Base-by-base conservation (phyloP, 2,888 invertebrate genomes). In the Eupithecia subumbrata region DNA sequence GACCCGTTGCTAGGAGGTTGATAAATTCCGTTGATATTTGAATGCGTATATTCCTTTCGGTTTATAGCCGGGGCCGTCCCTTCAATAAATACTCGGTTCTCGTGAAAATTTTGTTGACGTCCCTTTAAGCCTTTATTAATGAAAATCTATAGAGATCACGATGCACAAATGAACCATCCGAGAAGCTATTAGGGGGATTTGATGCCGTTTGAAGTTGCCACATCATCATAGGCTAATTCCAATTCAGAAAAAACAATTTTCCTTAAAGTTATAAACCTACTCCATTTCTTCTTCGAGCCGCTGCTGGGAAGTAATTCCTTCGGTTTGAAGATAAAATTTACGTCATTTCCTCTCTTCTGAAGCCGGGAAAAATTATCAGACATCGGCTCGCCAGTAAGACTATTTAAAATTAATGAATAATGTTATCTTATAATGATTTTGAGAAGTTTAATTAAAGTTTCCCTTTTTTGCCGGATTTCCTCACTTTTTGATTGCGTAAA, bases 381-480 rank as follows among this genome's bases (percentile, higher is more conserved):
- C 90, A 91, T 93, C 91, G 91, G 88, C 89, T 88, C 85, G 88
- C 85, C 89, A 87, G 89, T 88, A 87, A 86, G 88, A 89, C 89
- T 89, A 91, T 94, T 94, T 93, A 91, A 94, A 94, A 94, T 95
- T 95, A 94, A 94, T 94, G 93, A 94, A 93, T 94, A 93, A 93
- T 94, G 92, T 94, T 94, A 94, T 95, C 94, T 91, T 92, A 93
- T 94, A 93, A 94, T 91, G 91, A 92, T 93, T 91, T 88, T 86
- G 87, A 83, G 86, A 92, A 93, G 92, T 93, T 94, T 93, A 94
- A 94, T 94, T 94, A 92, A 94, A 94, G 91, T 94, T 93, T 89
- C 87, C 86, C 88, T 91, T 86, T 84, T 78, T 77, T 76, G 71
- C 69, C 80, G 81, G 82, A 89, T 91, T 89, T 88, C 86, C 84